phyloP scores from a whole-genome alignment of 2,888 invertebrate genomes.

The Epirrhoe alternata region DNA sequence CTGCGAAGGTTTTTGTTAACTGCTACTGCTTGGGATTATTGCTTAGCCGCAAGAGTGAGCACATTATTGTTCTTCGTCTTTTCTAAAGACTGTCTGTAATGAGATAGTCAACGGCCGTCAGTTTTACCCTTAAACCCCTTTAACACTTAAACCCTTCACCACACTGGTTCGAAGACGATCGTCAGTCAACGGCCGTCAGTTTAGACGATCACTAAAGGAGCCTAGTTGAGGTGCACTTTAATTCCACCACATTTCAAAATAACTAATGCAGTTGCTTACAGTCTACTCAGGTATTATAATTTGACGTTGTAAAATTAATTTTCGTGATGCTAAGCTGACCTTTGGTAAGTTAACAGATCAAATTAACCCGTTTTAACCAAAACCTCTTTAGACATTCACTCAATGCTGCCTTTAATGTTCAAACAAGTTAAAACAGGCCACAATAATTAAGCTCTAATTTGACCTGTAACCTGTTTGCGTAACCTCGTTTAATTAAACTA shows the following conservation, averaged over 20 bases:
- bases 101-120: background rate
- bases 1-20: slow-evolving; percentile 50
- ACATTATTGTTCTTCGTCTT: slow-evolving; percentile 5
- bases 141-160: no score
- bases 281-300: background rate
- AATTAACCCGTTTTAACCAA: background rate
- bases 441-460: slow-evolving; percentile 39
- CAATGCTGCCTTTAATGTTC: slow-evolving; percentile 10
- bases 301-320: slow-evolving; percentile 8
- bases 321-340: background rate
- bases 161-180: no score
- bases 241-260: no score
- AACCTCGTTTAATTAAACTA: slow-evolving; percentile 43
- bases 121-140: no score
- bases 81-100: slow-evolving; percentile 1
- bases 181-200: no score
- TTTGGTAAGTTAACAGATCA: background rate
- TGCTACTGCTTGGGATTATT: slow-evolving; percentile 35
- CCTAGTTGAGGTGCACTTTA: no score
- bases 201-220: no score
- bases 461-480: slow-evolving; percentile 41
- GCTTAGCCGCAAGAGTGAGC: slow-evolving; percentile 15
- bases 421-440: slow-evolving; percentile 35
- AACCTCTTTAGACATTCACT: background rate
- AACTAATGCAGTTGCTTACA: no score